Evolutionary conservation across 2,113 vertebrate genomes (phyloP), one percentile per base, ranked within the genome.

Genomic region (Atlantisia rogersi): DNA sequence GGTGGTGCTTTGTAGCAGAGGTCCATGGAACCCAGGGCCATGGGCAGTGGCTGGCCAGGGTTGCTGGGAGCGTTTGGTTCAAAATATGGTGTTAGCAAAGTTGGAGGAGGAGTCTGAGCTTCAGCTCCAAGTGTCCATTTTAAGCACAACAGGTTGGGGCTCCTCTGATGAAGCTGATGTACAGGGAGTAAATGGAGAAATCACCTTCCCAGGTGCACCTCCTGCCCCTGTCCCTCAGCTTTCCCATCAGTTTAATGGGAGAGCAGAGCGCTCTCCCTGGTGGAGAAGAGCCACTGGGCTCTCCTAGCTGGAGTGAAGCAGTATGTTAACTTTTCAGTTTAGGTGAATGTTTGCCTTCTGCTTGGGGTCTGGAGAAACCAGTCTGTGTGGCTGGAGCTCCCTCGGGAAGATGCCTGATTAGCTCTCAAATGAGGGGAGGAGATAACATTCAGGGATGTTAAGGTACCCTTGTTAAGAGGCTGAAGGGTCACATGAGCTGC

Each of bases 361-460:
- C 67, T 18, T 92, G 80, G 22, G 42, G 19, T 90, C 73, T 75
- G 69, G 48, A 88, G 35, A 91, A 93, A 68, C 3, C 1, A 50
- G 39, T 87, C 60, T 73, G 31, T 39, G 11, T 80, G 69, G 68
- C 59, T 81, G 70, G 58, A 82, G 65, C 62, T 87, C 3, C 0
- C 21, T 35, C 19, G 17, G 79, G 48, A 90, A 70, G 62, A 92
- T 89, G 94, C 83, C 86, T 91, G 80, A 92, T 96, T 96, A 92
- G 48, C 82, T 82, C 76, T 95, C 86, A 78, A 29, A 71, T 84
- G 80, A 92, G 58, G 48, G 70, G 65, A 93, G 86, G 68, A 88
- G 77, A 69, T 79, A 93, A 86, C 65, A 92, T 69, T 53, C 83
- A 67, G 42, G 40, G 73, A 21, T 86, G 60, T 78, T 84, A 69